These are phyloP conservation scores for Plebejus melissa DNA, from an alignment of 2,888 invertebrate genomes.

Conservation along the genomic window DNA sequence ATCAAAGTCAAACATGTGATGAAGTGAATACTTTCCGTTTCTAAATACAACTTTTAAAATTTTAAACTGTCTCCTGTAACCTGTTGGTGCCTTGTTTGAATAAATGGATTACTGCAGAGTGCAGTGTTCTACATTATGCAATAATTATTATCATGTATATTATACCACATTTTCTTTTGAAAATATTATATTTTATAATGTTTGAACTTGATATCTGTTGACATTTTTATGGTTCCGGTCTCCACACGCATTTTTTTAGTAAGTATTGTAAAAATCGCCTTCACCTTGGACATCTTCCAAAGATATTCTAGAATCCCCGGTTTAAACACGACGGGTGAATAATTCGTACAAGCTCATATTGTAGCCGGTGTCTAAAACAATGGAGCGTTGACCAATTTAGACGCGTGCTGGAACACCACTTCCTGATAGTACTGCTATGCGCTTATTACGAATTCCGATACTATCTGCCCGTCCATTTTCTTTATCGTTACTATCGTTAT, in stretches of 20 bases:
- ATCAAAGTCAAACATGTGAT: conserved; percentile 1
- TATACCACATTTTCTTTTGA: background rate
- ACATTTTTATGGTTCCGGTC: background rate
- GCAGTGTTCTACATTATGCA: too few species aligned
- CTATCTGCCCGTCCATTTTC: conserved; percentile 6
- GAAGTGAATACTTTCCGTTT: background rate
- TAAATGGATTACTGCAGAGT: too few species aligned
- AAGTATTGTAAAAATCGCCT: conserved; percentile 8
- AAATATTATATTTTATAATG: background rate
- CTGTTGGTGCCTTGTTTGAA: too few species aligned
- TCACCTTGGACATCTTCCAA: conserved; percentile 20
- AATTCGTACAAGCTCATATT: background rate
- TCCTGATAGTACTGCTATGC: conserved; percentile 18
- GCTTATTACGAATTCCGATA: conserved; percentile 1
- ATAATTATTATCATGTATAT: too few species aligned
- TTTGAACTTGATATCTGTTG: background rate
- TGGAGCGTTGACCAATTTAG: conserved; percentile 24
- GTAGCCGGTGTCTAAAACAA: conserved; percentile 9
- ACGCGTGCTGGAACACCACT: conserved; percentile 19
- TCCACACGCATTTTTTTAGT: background rate
- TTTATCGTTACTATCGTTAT: background rate
- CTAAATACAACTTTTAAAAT: background rate
- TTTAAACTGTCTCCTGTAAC: background rate
- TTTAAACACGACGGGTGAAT: background rate
- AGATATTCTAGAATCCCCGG: conserved; percentile 19